Base-by-base conservation (phyloP, 2,113 vertebrate species). In the Tupaia chinensis region DNA sequence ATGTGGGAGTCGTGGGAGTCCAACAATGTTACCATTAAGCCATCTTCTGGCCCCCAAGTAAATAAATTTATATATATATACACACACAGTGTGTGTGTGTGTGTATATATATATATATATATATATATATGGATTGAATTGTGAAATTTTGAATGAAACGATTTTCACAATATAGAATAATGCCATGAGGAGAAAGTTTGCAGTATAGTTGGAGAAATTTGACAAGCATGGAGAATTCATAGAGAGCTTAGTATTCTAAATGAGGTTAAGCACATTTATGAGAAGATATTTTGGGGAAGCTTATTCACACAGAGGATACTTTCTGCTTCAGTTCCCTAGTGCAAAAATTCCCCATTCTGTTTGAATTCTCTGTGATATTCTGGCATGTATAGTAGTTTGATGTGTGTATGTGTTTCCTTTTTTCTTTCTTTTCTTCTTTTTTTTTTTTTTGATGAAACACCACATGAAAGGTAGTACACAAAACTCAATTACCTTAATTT, bases 401-500 rank as follows among this genome's bases (percentile, higher is more conserved):
- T 44, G n/a, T 74, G 23, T n/a, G 19, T 44, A 9, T 82, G 25
- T 60, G 29, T 54, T 79, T 16, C 19, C 58, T 79, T 58, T 22
- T 29, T 79, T 56, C 56, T 22, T 70, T 1, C 20, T 56, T 32
- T 5, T 58, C 7, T 44, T 17, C 10, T 8, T 32, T 68, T 23
- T 29, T 61, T 53, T 22, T 76, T 69, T 87, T 78, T 74, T 63
- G 44, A 88, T 25, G 86, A 94, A 94, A 85, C 1, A 44, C 63
- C 20, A 73, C 12, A 79, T 69, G 44, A 89, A 93, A 25, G 17
- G 10, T 82, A 77, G 58, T 70, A 16, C 56, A 70, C 16, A 93
- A 95, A 92, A 77, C 16, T 56, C n/a, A 90, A 68, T 95, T 87
- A 96, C 83, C 32, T 96, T 70, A 93, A 89, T 16, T 87, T 87